Evolutionary conservation across 2,888 invertebrate genomes (phyloP).

Genomic region (Tachystola acroxantha): DNA sequence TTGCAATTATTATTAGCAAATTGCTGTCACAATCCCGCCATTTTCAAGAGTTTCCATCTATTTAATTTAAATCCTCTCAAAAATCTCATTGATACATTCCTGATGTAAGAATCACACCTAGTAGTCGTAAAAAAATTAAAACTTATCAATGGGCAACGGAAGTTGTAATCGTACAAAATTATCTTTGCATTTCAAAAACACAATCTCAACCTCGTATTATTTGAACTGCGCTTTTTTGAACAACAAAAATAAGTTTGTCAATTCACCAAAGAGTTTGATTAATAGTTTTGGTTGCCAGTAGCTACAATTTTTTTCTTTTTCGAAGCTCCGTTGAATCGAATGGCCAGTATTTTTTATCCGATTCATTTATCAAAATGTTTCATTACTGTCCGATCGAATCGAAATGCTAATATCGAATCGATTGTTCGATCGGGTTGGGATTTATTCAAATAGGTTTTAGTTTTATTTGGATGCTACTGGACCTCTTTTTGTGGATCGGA

Average conservation of each 20-base stretch:
- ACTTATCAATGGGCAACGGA: constrained; percentile 17
- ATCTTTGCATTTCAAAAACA: background rate
- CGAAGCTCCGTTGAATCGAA: constrained; percentile 38
- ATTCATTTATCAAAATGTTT: constrained; percentile 57
- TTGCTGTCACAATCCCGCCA: too few relatives aligned
- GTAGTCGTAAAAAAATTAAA: constrained; percentile 12
- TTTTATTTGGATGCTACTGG: constrained; percentile 32
- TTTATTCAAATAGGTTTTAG: constrained; percentile 12
- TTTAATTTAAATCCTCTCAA: background rate
- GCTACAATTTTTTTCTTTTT: constrained; percentile 31
- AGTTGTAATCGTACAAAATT: constrained; percentile 9
- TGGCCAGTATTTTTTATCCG: constrained; percentile 20
- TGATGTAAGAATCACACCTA: constrained; percentile 8
- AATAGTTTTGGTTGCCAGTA: constrained; percentile 60
- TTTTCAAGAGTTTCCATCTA: too few relatives aligned
- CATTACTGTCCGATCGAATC: constrained; percentile 42
- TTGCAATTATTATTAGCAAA: too few relatives aligned
- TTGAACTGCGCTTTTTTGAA: background rate
- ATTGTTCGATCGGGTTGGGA: constrained; percentile 34
- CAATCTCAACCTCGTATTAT: background rate
- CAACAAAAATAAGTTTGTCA: constrained; percentile 17
- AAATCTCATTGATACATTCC: constrained; percentile 13
- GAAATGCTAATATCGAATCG: constrained; percentile 53
- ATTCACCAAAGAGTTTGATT: constrained; percentile 56
- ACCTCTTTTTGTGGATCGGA: constrained; percentile 11